A percentile compares a stretch with the other conserved stretches of the same genome.
phyloP scores from a whole-genome alignment of 2,797 vertebrate genomes.

The Intellagama lesueurii region DNA sequence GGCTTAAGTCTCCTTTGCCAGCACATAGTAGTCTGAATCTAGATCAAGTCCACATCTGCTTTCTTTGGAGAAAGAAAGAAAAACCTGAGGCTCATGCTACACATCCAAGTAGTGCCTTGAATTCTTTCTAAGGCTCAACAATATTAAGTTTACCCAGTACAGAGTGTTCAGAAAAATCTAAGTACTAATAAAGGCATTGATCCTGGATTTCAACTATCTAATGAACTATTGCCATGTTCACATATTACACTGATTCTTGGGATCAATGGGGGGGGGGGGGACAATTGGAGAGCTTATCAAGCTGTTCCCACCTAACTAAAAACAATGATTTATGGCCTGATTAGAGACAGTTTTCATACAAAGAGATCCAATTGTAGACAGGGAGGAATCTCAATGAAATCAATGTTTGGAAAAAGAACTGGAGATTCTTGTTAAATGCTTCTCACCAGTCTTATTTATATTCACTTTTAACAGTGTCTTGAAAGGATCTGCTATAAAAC shows the following conservation, averaged over 20 bases:
- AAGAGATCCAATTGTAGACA: not conserved
- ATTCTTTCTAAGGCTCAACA: not conserved
- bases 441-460: not conserved
- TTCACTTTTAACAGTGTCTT: not conserved
- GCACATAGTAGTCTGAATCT: not conserved
- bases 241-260: not conserved
- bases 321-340: fast-evolving
- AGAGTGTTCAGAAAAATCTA: not conserved
- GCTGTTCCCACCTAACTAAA: not conserved
- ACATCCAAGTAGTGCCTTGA: not conserved
- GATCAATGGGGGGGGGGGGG: not conserved
- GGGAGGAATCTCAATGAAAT: constrained; percentile 3
- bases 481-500: not conserved
- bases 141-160: not conserved
- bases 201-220: not conserved
- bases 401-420: not conserved
- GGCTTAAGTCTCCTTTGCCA: not conserved
- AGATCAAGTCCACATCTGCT: not conserved
- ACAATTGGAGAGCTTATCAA: not conserved
- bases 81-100: not conserved
- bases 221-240: not conserved
- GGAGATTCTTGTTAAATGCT: not conserved
- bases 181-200: not conserved
- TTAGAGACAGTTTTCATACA: not conserved
- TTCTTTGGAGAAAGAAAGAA: not conserved